Base-by-base conservation (phyloP, 2,888 invertebrate species). In the Philaethria dido region DNA sequence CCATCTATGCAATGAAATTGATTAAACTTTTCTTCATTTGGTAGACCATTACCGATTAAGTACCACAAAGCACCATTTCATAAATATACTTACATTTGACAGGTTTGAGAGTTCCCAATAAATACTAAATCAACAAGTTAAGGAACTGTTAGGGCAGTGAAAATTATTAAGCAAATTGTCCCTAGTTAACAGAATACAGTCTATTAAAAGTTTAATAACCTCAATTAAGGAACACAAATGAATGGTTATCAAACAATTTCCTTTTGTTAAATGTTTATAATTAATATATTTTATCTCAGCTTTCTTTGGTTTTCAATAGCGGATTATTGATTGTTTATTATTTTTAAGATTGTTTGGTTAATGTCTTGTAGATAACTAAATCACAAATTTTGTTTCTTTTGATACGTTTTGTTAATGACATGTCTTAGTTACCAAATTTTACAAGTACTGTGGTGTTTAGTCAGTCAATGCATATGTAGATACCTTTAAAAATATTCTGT, bases 221-320 rank as follows among this genome's bases (percentile, higher is more conserved):
- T 39, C 55, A 55, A 39, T 55, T 55, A 39, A 55, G 36, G 9
- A 39, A 14, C 52, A 18, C 55, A 55, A 39, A 22, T 55, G 55
- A 39, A 39, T 36, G 55, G 39, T 20, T 55, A 55, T 22, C 55
- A 55, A 25, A 55, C 22, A 55, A 39, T 20, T 22, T 55, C 55
- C 36, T 55, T 20, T 39, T 39, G 55, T 55, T 39, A 13, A 14
- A 39, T 3, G 20, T 20, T 55, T 20, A 18, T 36, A 39, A 39
- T 39, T 55, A 22, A 47, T 47, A 20, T 47, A 47, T 39, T 6
- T 39, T 39, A 13, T 39, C 2, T 39, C 3, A 13, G 39, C 39
- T 39, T 13, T 13, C 39, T 39, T 39, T 39, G 39, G 6, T 39
- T 39, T 13, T 39, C 39, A 39, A 39, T 39, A 39, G 13, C 13